Evolutionary conservation across 2,113 vertebrate genomes (phyloP), one percentile per base, ranked within the genome.

Genomic region (Pyrgilauda ruficollis): DNA sequence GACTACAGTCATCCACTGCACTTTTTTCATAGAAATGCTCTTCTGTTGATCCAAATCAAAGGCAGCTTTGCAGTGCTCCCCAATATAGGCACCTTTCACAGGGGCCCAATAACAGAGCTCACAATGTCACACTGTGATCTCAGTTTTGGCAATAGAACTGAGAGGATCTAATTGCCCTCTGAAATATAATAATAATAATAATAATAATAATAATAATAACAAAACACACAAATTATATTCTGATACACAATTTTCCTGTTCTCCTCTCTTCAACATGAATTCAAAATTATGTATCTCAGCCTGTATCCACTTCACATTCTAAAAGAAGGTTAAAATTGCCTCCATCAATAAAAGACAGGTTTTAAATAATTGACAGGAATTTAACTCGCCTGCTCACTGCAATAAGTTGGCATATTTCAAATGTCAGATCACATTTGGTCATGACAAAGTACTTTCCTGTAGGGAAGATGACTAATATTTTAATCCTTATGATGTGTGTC

Each of bases 401-500:
- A 88, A 15, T 84, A 85, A 79, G 7, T 33, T 95, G 82, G 69
- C 43, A 74, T 84, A 81, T 92, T 93, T 89, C 87, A 93, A 95
- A 90, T 64, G 72, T 96, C 92, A 96, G 50, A 81, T 82, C 92
- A 72, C 74, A 94, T 86, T 47, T 72, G 44, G 67, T 74, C 85
- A 94, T 49, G 82, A 77, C 30, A 80, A 94, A 90, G 24, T 86
- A 90, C 72, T 68, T 92, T 93, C 59, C 92, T 91, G 61, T 78
- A 94, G 84, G 89, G 75, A 88, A 92, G 55, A 94, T 28, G 33
- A 83, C 75, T 91, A 90, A 79, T 93, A 94, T 89, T 91, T 95
- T 95, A 96, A 95, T 96, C 80, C 72, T 89, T 41, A 66, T 58
- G 70, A 81, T 79, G 46, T 85, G 79, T 95, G 95, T 96, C 91